Base-by-base conservation (phyloP, 1,140 invertebrate genomes). In the Conopomorpha cramerella region DNA sequence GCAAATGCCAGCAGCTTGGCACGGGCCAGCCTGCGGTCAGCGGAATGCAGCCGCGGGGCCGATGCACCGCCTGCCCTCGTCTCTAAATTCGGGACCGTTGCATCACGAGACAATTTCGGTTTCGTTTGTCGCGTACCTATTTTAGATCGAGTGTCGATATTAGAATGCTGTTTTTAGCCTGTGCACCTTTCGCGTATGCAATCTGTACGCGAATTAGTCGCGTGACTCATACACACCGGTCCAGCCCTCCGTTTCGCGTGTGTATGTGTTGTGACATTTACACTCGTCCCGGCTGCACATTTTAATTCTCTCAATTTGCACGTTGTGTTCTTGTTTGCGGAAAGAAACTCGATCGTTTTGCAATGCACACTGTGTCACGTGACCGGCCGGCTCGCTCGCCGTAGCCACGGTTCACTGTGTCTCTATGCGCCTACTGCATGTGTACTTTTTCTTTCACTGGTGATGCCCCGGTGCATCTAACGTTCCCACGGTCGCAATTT, bases 1-100 rank as follows among this genome's bases (percentile, higher is more conserved):
- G 66, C 66, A 74, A 74, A 74, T 74, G 70, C 67, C 70, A 74
- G 59, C 55, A 46, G 57, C 46, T 74, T 74, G 66, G 70, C 66
- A 71, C 39, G 49, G 36, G 48, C 49, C 42, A n/a, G n/a, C n/a
- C n/a, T n/a, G 45, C 51, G 46, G 45, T 50, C 43, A 51, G 49
- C 59, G 33, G 53, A 38, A 55, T 65, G 63, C 56, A 48, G 56
- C 46, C 50, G 43, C 37, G 51, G 55, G 61, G 64, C 46, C 68
- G 68, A 63, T 70, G 68, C 68, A 68, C 65, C 50, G 63, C 43
- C 40, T 50, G 53, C 43, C 38, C 55, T 49, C 57, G 55, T 53
- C 54, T 48, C 64, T 74, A 74, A 67, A 64, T 71, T 70, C 57
- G 65, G 62, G 62, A 39, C 41, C 55, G 62, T 71, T 71, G 66